phyloP scores from a whole-genome alignment of 2,888 invertebrate genomes.

The Parnassius glacialis region DNA sequence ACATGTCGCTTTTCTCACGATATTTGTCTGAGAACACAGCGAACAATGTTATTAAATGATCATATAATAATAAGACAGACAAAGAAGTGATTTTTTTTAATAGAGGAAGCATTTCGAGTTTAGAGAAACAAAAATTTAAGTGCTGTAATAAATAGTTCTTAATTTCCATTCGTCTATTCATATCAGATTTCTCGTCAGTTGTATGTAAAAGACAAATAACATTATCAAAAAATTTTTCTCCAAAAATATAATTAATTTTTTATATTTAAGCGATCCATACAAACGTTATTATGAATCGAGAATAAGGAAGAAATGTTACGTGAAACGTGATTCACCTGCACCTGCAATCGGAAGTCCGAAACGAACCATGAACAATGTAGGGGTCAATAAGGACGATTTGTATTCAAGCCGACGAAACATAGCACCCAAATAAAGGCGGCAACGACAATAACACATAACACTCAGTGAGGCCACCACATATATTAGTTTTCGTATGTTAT shows the following conservation, averaged over 20 bases:
- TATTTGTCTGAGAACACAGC: no score
- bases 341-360: conserved; percentile 49
- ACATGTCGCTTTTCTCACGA: no score
- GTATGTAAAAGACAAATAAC: conserved; percentile 7
- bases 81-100: no score
- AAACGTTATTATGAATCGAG: conserved; percentile 9
- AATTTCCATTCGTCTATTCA: background rate
- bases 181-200: conserved; percentile 6
- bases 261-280: background rate
- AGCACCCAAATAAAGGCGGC: conserved; percentile 39
- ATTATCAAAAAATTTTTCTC: conserved; percentile 12
- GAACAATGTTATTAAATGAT: no score
- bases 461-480: conserved; percentile 48
- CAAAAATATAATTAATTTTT: conserved; percentile 6
- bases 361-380: conserved; percentile 40
- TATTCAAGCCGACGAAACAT: conserved; percentile 40
- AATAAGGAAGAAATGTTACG: conserved; percentile 22
- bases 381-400: conserved; percentile 49
- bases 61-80: no score
- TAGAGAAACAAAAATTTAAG: no score
- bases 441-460: conserved; percentile 45
- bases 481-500: conserved; percentile 43
- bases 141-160: background rate
- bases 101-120: no score
- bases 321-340: conserved; percentile 20